Evolutionary conservation across 53 echinoderm and acorn worm species (phyloP).

Genomic region (Glandiceps talaboti): DNA sequence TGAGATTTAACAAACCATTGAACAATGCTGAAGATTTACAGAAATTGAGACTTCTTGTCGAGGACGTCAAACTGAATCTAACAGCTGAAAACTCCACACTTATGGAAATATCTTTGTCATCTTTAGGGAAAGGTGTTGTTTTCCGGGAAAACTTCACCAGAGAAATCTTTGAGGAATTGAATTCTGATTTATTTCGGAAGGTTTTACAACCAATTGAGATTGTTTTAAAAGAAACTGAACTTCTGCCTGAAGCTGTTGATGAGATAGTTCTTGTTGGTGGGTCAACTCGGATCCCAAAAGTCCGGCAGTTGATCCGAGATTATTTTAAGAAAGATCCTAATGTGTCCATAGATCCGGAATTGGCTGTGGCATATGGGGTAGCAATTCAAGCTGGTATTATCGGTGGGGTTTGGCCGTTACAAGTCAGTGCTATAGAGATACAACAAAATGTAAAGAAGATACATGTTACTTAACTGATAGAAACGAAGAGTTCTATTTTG

Average conservation of each 20-base stretch:
- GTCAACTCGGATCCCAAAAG: conserved; percentile 54
- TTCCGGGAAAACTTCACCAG: conserved; percentile 39
- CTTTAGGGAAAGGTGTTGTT: conserved; percentile 15
- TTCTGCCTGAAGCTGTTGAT: conserved; percentile 40
- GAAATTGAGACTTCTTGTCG: conserved; percentile 44
- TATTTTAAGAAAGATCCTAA: conserved; percentile 57
- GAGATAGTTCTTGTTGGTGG: conserved; percentile 67
- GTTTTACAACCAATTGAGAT: conserved; percentile 49
- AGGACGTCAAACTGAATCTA: conserved; percentile 52
- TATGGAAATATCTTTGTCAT: conserved; percentile 26
- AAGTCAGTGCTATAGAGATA: conserved; percentile 77
- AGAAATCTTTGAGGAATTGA: conserved; percentile 44
- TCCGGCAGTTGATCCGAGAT: conserved; percentile 25
- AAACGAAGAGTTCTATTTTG: no score
- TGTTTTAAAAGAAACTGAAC: conserved; percentile 32
- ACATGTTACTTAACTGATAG: conserved; percentile 10
- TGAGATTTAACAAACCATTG: conserved; percentile 22
- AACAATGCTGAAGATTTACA: conserved; percentile 42
- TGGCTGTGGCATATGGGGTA: conserved; percentile 75
- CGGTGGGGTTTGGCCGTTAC: conserved; percentile 74
- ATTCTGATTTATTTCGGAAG: conserved; percentile 47
- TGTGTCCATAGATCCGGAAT: conserved; percentile 61
- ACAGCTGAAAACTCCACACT: conserved; percentile 18
- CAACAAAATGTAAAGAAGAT: conserved; percentile 32
- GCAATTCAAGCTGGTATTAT: conserved; percentile 76